Evolutionary conservation across 2,113 vertebrate species (phyloP).

Genomic region (Calyptommatus sinebrachiatus): DNA sequence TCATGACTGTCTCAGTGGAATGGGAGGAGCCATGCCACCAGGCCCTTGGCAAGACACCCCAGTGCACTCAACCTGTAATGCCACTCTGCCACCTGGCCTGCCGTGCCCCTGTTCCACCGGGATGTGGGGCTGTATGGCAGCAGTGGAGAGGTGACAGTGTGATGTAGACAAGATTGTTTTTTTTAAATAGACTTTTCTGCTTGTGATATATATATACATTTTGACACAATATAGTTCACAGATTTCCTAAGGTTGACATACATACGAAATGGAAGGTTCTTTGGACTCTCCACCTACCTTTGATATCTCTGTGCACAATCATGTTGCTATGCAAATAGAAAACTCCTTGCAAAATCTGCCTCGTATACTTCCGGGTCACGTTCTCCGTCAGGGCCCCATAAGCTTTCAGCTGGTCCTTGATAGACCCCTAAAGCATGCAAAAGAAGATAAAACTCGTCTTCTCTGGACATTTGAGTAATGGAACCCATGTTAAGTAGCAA

Average conservation of each 20-base stretch:
- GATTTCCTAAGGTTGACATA: background rate
- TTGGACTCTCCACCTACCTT: constrained; percentile 72
- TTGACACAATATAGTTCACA: too few species aligned
- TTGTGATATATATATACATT: too few species aligned
- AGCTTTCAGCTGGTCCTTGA: constrained; percentile 90
- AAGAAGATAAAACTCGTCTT: background rate
- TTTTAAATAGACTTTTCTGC: too few species aligned
- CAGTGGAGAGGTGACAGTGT: too few species aligned
- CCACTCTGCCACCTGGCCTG: too few species aligned
- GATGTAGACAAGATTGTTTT: too few species aligned
- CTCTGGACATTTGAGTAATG: background rate
- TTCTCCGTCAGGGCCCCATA: constrained; percentile 90
- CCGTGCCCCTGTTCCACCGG: too few species aligned
- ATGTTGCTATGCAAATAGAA: constrained; percentile 93
- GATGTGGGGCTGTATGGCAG: too few species aligned
- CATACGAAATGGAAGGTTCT: background rate
- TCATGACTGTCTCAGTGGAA: too few species aligned
- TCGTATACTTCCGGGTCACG: constrained; percentile 85
- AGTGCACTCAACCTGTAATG: too few species aligned
- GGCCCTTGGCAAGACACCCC: too few species aligned
- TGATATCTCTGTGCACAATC: constrained; percentile 93
- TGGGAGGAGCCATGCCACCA: too few species aligned
- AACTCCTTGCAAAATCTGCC: constrained; percentile 90
- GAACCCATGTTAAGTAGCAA: background rate
- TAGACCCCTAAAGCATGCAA: constrained; percentile 76